phyloP scores from a whole-genome alignment of 2,113 vertebrate species.

The Uria aalge region DNA sequence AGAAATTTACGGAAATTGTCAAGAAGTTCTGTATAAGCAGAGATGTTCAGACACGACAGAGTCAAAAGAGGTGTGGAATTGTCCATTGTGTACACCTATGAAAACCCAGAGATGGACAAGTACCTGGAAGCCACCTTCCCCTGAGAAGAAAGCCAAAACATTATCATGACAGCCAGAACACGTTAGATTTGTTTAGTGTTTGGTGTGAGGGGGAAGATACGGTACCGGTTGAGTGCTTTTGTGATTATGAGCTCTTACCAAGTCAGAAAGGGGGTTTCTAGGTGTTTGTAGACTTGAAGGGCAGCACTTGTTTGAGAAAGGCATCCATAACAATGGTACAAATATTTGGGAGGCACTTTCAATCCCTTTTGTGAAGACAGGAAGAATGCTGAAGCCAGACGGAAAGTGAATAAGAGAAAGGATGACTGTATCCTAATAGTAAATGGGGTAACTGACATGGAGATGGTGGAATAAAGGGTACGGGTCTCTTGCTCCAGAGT shows the following conservation, averaged over 20 bases:
- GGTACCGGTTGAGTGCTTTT: background rate
- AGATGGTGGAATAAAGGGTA: background rate
- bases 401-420: background rate
- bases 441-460: background rate
- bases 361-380: background rate
- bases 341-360: background rate
- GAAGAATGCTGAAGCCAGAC: background rate
- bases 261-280: background rate
- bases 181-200: background rate
- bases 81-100: rapidly evolving
- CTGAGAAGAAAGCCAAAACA: background rate
- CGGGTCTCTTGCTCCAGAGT: rapidly evolving
- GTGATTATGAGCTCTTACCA: background rate
- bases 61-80: background rate
- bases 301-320: background rate
- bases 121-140: background rate
- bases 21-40: background rate
- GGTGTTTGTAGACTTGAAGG: background rate
- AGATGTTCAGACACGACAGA: background rate
- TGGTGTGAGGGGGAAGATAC: background rate
- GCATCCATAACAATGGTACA: background rate
- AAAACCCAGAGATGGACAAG: background rate
- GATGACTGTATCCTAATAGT: background rate
- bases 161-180: background rate
- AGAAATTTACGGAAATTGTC: background rate